These are phyloP conservation scores for Marisa cornuarietis DNA, from an alignment of 1,140 invertebrate genomes.

Conservation along the genomic window DNA sequence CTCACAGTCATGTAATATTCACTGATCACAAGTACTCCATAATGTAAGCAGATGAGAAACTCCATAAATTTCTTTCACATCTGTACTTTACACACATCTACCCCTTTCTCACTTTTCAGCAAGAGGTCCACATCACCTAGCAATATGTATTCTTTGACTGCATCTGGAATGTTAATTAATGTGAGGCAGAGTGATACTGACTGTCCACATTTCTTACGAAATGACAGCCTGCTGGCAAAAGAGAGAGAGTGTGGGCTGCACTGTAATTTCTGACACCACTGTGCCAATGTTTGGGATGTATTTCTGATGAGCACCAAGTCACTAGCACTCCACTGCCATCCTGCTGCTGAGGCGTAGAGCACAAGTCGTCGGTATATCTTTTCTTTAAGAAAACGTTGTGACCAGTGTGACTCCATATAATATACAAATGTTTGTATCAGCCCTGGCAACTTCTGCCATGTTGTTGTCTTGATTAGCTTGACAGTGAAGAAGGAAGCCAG, in stretches of 20 bases:
- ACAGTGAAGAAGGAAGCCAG: slow-evolving; percentile 39
- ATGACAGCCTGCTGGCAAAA: slow-evolving; percentile 34
- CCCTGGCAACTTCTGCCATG: slow-evolving; percentile 22
- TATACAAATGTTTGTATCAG: slow-evolving; percentile 41
- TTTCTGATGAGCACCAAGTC: slow-evolving; percentile 29
- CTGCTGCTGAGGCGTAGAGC: slow-evolving; percentile 39
- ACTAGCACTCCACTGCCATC: slow-evolving; percentile 39
- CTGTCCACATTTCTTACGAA: slow-evolving; percentile 20
- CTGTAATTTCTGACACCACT: slow-evolving; percentile 34
- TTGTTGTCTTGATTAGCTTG: slow-evolving; percentile 40
- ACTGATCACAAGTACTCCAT: not conserved
- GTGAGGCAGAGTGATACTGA: slow-evolving; percentile 23
- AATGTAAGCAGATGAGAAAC: not conserved
- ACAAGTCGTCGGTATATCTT: slow-evolving; percentile 34
- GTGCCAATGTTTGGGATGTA: slow-evolving; percentile 30
- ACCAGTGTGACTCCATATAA: slow-evolving; percentile 49
- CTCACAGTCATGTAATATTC: too few relatives aligned
- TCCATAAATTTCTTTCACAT: not conserved
- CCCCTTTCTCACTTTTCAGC: slow-evolving; percentile 15
- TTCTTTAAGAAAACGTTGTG: slow-evolving; percentile 25
- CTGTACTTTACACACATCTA: not conserved
- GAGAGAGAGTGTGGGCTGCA: slow-evolving; percentile 30
- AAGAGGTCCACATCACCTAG: slow-evolving; percentile 39
- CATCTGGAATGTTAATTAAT: slow-evolving; percentile 25
- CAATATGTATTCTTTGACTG: slow-evolving; percentile 37